Base-by-base conservation (phyloP, 2,113 vertebrate genomes). In the Butorides virescens region DNA sequence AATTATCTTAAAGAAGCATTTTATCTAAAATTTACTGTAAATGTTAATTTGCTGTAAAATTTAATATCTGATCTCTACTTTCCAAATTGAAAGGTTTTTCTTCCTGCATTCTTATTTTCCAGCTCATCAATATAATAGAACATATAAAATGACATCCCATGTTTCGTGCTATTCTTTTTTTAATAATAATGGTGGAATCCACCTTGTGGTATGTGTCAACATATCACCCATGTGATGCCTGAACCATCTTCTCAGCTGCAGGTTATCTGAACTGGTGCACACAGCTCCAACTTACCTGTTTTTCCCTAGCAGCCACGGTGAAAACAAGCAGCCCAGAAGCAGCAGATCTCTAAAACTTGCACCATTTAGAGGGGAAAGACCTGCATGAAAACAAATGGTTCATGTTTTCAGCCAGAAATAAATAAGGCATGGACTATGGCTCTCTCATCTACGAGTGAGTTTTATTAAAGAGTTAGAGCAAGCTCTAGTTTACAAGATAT, bases 391-490 rank as follows among this genome's bases (percentile, higher is more conserved):
- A 92, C 58, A 92, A 95, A 92, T 56, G 55, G 88, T 89, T 78
- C 81, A 81, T 47, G 22, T 91, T 95, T 96, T 61, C 76, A 90
- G 88, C 90, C 77, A 81, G 90, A 92, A 96, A 96, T 93, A 96
- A 97, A 96, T 92, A 94, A 97, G 73, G 81, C 86, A 86, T 86
- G 83, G 86, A 96, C 81, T 95, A 94, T 92, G 76, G 76, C 74
- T 96, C 78, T 95, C 92, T 97, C 92, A 80, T 92, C 93, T 96
- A 83, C 1, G 8, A 95, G 81, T 86, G 98, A 98, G 98, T 98
- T 99, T 99, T 98, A 98, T 98, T 99, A 98, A 98, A 98, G 96
- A 99, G 98, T 98, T 98, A 98, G 98, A 98, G 91, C 98, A 97
- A 98, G 98, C 98, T 98, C 86, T 94, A 97, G 97, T 98, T 99